Evolutionary conservation across 2,797 vertebrate species (phyloP).

Genomic region (Carduelis carduelis): DNA sequence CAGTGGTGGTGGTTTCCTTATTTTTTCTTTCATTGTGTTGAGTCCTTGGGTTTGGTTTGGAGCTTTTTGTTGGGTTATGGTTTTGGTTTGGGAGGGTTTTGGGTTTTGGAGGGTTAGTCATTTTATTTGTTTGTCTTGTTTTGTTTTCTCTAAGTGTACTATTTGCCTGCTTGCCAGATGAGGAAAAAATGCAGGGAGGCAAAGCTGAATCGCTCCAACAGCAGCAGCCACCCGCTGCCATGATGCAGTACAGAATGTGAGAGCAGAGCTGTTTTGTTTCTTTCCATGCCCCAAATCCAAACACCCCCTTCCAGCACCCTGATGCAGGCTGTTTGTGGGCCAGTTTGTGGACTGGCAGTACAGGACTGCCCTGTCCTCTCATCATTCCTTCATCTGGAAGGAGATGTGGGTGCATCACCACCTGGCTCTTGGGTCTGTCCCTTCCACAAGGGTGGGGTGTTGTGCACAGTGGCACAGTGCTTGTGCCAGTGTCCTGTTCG

Average conservation of each 20-base stretch:
- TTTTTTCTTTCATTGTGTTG: background rate
- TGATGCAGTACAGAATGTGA: background rate
- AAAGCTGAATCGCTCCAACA: fast-evolving
- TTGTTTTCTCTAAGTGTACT: background rate
- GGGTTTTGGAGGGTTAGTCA: background rate
- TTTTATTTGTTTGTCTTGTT: background rate
- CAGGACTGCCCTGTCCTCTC: background rate
- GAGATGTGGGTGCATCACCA: background rate
- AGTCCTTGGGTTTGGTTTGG: background rate
- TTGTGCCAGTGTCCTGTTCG: background rate
- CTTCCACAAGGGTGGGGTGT: background rate
- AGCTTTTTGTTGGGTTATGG: background rate
- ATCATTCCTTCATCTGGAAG: background rate
- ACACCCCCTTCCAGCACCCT: fast-evolving
- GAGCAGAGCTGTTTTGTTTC: background rate
- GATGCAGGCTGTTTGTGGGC: background rate
- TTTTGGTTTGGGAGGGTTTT: background rate
- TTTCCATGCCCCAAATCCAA: background rate
- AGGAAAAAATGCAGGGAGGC: background rate
- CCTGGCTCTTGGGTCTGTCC: fast-evolving
- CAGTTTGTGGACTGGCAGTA: background rate
- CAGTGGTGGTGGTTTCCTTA: fast-evolving
- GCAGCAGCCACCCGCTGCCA: background rate
- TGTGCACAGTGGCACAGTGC: too few relatives aligned
- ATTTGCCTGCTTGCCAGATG: background rate